phyloP scores from a whole-genome alignment of 2,113 vertebrate species.

The Miniopterus natalensis region DNA sequence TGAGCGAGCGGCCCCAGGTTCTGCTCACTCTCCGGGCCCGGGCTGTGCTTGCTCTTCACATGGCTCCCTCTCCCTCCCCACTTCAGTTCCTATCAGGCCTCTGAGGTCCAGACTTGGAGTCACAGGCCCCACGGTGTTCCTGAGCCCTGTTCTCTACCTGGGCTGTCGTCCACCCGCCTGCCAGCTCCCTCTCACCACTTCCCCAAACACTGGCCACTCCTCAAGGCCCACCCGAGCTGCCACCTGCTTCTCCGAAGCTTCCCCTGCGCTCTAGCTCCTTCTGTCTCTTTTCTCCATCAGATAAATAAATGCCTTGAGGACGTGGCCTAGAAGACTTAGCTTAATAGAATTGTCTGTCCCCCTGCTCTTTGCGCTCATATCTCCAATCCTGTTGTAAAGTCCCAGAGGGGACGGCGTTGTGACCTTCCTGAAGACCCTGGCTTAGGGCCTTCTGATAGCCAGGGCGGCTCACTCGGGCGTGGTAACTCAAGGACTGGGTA shows the following conservation, averaged over 20 bases:
- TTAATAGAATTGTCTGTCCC: background rate
- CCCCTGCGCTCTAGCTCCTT: background rate
- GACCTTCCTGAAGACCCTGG: too few relatives aligned
- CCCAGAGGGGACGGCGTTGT: too few relatives aligned
- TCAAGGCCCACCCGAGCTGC: too few relatives aligned
- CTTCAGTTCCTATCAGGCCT: background rate
- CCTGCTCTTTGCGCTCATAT: background rate
- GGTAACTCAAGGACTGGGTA: too few relatives aligned
- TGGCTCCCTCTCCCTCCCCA: too few relatives aligned
- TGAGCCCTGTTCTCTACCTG: background rate
- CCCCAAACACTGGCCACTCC: background rate
- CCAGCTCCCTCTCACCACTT: background rate
- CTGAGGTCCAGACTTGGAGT: background rate
- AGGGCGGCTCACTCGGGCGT: too few relatives aligned
- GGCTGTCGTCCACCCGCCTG: background rate
- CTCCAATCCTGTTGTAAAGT: background rate
- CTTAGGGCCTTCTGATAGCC: too few relatives aligned
- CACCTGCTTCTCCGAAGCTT: background rate
- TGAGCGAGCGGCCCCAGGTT: background rate
- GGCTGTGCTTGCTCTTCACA: background rate
- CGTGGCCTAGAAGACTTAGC: background rate
- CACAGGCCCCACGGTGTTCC: background rate
- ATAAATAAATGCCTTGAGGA: background rate
- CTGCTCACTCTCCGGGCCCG: too few relatives aligned
- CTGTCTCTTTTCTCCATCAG: background rate